Base-by-base conservation (phyloP, 2,113 vertebrate species). In the Dolichallabes microphthalmus region DNA sequence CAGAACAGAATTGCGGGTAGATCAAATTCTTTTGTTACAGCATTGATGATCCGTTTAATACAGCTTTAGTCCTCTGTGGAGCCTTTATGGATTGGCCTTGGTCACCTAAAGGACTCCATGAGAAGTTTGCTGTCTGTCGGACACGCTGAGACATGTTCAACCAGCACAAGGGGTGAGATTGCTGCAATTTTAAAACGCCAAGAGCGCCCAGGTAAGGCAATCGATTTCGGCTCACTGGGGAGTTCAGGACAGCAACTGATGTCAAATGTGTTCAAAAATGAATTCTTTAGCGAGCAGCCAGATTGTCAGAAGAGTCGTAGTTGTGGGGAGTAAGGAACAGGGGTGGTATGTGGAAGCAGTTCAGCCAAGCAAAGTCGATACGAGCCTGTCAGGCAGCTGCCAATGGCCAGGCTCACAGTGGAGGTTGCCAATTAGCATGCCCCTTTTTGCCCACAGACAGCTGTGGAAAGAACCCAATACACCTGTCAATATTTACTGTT, bases 401-500 rank as follows among this genome's bases (percentile, higher is more conserved):
- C 90, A 88, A 89, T 80, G 64, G 87, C 80, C 82, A 88, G 84
- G 85, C 76, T 83, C 85, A 55, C 86, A 73, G 85, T 82, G 83
- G 86, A 91, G 91, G 86, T 84, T 82, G 89, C 88, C 91, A 92
- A 92, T 94, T 93, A 92, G 88, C 89, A 89, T 75, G 82, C 85
- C 87, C 89, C 85, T 86, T 75, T 85, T 85, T 0, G n/a, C 90
- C 91, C 71, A 57, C 30, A 25, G 86, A 85, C 91, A 92, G 86
- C 85, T 80, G 17, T 82, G 87, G 85, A 76, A 88, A 87, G 87
- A 85, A 63, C 86, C 77, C 7, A 79, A 71, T 71, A 73, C 92
- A 91, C 92, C 92, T 92, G 93, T 93, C 93, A 94, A 94, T 93
- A 94, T 93, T 93, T 94, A 93, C 92, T 88, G 89, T 92, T 91